A percentile compares a stretch with the other conserved stretches of the same genome.
Conservation (phyloP, 2,888 invertebrate species). For the Lycocerus yunnanus region DNA sequence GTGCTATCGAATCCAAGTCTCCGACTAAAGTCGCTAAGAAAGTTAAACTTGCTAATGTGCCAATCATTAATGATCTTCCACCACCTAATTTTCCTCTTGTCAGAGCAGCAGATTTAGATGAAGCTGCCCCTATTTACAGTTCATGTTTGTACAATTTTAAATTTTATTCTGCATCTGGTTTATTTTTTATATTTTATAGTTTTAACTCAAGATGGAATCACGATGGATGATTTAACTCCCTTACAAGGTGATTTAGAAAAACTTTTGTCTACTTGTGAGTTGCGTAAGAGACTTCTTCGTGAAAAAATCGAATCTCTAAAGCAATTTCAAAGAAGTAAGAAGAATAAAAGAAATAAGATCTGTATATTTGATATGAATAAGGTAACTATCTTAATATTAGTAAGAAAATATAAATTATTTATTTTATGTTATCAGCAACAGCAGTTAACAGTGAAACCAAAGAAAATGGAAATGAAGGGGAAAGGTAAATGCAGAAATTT, state of each 20-base stretch:
- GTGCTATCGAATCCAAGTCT: not conserved
- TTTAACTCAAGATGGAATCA: slow-evolving; percentile 71
- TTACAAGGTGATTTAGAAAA: slow-evolving; percentile 87
- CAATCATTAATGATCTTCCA: not conserved
- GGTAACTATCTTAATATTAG: not conserved
- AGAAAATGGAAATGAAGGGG: not conserved
- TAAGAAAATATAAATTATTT: not conserved
- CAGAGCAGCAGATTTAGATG: not conserved
- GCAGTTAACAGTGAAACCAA: not conserved
- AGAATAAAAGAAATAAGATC: not conserved
- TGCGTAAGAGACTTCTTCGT: slow-evolving; percentile 77
- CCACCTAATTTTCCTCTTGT: not conserved
- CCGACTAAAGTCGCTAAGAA: not conserved
- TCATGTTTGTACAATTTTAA: not conserved
- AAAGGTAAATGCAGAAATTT: not conserved
- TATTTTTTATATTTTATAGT: not conserved
- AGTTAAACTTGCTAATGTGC: not conserved
- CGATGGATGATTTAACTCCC: slow-evolving; percentile 85
- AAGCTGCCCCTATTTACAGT: not conserved
- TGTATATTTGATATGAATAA: not conserved
- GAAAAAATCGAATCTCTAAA: slow-evolving; percentile 63
- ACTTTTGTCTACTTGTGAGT: slow-evolving; percentile 79
- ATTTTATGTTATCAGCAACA: not conserved
- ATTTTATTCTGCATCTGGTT: not conserved
- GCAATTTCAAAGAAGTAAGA: not conserved